phyloP scores from a whole-genome alignment of 2,888 invertebrate species.

The Oxycera nigricornis region DNA sequence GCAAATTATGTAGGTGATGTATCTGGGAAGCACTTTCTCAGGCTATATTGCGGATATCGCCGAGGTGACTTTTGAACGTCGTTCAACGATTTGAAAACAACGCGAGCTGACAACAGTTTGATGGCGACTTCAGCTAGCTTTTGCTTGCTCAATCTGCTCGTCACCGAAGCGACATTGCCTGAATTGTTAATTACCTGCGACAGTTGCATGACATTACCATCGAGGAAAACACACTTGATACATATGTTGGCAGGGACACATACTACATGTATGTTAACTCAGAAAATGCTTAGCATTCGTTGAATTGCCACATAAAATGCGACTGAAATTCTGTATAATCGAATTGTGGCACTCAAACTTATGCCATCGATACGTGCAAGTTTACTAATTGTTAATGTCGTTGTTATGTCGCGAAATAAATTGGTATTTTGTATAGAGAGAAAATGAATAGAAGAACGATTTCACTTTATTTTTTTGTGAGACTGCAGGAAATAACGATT shows the following conservation, averaged over 20 bases:
- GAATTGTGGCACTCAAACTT: neutral
- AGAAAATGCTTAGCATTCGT: neutral
- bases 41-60: slow-evolving; percentile 10
- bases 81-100: neutral
- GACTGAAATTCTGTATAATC: neutral
- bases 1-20: slow-evolving; percentile 24
- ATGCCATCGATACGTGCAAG: slow-evolving; percentile 12
- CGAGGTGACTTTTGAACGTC: neutral
- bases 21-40: slow-evolving; percentile 4
- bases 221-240: neutral
- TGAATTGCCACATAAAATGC: slow-evolving; percentile 8
- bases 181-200: slow-evolving; percentile 29
- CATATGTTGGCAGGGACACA: neutral
- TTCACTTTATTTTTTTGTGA: neutral
- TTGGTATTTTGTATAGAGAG: neutral
- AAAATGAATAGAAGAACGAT: no score
- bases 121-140: neutral
- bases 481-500: neutral
- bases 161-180: neutral
- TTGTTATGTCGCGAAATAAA: slow-evolving; percentile 2
- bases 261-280: neutral
- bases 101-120: neutral
- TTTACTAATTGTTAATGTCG: slow-evolving; percentile 17
- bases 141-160: slow-evolving; percentile 11
- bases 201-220: neutral